Evolutionary conservation across 2,113 vertebrate genomes (phyloP), one percentile per base, ranked within the genome.

Genomic region (Festucalex cinctus): DNA sequence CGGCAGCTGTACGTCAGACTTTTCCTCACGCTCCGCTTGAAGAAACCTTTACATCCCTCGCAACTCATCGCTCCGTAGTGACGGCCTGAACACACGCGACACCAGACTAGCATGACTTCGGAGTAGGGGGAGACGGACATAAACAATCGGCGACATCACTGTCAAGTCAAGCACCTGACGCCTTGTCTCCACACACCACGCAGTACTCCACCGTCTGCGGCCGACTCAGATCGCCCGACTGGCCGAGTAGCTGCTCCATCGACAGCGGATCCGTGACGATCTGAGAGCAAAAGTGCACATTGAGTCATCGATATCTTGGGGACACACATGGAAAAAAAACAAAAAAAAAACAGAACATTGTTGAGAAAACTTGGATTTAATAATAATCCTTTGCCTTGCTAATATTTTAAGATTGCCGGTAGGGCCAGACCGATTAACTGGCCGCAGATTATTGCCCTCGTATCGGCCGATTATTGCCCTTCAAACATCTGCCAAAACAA

Each of bases 21-120:
- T 82, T 99, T 99, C 78, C 97, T 93, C 76, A 99, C 97, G 1
- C 97, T 99, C 81, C 97, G 92, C 89, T 99, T 99, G 88, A 99
- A 99, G 89, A 99, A 99, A 32, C 97, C 97, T 89, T 99, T 99
- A 86, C 97, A 99, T 65, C 97, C 97, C 76, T 99, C 97, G 73
- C 97, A 99, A 74, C 97, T 99, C 84, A 99, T 95, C 1, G 97
- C 97, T 79, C 97, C 97, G 85, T 98, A 99, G 83, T 98, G 97
- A 82, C 97, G 95, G 73, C 97, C 97, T 98, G 75, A 71, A 62
- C 24, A 67, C 20, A 66, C n/a, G n/a, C n/a, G n/a, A n/a, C n/a
- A n/a, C n/a, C n/a, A n/a, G n/a, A n/a, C n/a, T n/a, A n/a, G n/a
- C n/a, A n/a, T n/a, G n/a, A n/a, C n/a, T n/a, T n/a, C n/a, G n/a